These are phyloP conservation scores for Tauraco erythrolophus DNA, from an alignment of 2,113 vertebrate genomes.

Conservation along the genomic window DNA sequence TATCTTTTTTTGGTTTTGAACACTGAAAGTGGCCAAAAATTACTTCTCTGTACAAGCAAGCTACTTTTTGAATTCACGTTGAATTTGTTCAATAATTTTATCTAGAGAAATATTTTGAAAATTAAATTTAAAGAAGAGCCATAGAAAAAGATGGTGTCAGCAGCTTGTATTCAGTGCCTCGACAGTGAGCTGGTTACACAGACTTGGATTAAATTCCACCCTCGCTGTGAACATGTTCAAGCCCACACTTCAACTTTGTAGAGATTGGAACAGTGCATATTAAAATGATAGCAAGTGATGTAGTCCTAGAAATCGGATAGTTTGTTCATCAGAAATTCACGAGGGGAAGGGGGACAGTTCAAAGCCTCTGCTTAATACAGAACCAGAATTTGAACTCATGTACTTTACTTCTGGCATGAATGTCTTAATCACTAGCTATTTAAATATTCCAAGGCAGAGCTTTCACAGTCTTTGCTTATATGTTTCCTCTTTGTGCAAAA, in stretches of 20 bases:
- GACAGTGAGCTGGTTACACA: not conserved
- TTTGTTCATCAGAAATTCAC: not conserved
- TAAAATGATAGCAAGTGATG: not conserved
- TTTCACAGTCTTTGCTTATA: not conserved
- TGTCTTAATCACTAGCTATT: not conserved
- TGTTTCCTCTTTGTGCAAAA: not conserved
- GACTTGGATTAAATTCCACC: not conserved
- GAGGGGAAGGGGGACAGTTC: rapidly evolving
- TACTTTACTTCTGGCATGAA: not conserved
- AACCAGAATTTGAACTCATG: not conserved
- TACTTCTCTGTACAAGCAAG: not conserved
- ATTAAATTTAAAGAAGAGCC: not conserved
- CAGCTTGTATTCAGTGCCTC: not conserved
- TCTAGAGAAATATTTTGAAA: not conserved
- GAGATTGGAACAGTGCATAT: not conserved
- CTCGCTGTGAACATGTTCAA: not conserved
- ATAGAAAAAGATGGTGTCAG: not conserved
- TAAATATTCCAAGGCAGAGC: not conserved
- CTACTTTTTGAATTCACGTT: not conserved
- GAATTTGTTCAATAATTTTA: not conserved
- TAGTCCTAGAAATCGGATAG: not conserved
- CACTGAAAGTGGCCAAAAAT: not conserved
- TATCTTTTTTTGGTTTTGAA: not conserved
- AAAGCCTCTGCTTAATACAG: not conserved
- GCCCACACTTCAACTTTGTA: not conserved